phyloP scores from a whole-genome alignment of 2,113 vertebrate species.

The Psilopogon haemacephalus region DNA sequence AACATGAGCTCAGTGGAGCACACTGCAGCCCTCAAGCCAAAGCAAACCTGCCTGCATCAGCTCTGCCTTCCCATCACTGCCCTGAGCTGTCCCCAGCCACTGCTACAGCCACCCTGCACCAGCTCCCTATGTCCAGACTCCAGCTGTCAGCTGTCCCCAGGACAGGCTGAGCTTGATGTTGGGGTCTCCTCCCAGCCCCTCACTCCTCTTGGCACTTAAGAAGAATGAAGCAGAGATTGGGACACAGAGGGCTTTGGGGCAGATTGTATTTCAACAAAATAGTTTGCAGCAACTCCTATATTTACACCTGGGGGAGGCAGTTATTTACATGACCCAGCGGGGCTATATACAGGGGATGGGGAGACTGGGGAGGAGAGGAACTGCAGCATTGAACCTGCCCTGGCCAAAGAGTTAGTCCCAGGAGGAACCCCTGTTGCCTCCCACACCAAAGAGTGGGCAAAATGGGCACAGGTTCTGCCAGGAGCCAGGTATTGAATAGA shows the following conservation, averaged over 20 bases:
- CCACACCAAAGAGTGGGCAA: background rate
- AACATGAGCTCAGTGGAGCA: constrained; percentile 35
- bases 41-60: background rate
- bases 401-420: background rate
- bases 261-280: constrained; percentile 89
- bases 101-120: rapidly evolving
- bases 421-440: background rate
- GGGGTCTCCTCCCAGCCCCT: rapidly evolving
- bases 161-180: background rate
- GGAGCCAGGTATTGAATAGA: constrained; percentile 30
- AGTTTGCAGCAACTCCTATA: constrained; percentile 85
- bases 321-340: constrained; percentile 38
- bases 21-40: background rate
- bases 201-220: background rate
- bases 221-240: constrained; percentile 32
- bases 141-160: background rate
- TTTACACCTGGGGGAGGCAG: constrained; percentile 72
- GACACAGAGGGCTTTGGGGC: background rate
- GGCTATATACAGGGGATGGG: constrained; percentile 16
- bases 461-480: background rate
- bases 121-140: rapidly evolving
- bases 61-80: background rate
- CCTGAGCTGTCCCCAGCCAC: background rate
- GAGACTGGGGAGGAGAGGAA: background rate
- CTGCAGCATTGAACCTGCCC: background rate